Percentiles rank a stretch among this genome's conserved stretches.
Conservation (phyloP, 2,113 vertebrate species). For the Actinemys pallida region DNA sequence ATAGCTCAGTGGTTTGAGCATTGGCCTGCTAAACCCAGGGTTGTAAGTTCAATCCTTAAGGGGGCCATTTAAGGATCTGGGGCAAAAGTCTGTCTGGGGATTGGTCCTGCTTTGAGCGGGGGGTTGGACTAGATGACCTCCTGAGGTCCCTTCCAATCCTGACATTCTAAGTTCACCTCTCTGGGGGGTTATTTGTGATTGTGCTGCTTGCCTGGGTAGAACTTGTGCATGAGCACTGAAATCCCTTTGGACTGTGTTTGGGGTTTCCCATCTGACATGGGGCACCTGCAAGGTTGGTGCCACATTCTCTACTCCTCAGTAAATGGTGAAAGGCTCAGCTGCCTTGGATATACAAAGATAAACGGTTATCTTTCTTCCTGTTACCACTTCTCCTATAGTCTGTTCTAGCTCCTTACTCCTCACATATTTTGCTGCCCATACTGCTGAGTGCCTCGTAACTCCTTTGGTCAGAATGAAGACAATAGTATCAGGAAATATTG, state of each 20-base stretch:
- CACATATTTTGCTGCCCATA: background rate
- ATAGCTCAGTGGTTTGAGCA: background rate
- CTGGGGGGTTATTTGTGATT: background rate
- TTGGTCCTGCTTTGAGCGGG: too few species aligned
- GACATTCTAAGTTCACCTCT: background rate
- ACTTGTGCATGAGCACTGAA: constrained; percentile 3
- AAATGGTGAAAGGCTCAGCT: constrained; percentile 17
- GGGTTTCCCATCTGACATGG: background rate
- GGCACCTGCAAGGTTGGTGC: background rate
- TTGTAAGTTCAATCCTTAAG: too few species aligned
- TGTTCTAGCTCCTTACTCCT: background rate
- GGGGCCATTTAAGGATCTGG: too few species aligned
- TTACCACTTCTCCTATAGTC: background rate
- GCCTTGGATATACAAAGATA: background rate
- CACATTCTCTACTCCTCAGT: constrained; percentile 33
- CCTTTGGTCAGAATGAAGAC: background rate
- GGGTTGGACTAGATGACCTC: too few species aligned
- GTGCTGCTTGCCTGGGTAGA: rapidly evolving
- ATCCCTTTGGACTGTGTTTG: background rate
- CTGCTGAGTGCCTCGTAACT: background rate
- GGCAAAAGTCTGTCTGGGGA: too few species aligned
- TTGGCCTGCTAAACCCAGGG: too few species aligned
- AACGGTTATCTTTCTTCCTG: background rate
- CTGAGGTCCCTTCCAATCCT: too few species aligned
- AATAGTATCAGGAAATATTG: background rate